Conservation (phyloP, 2,113 vertebrate species). For the Corythornis vintsioides region DNA sequence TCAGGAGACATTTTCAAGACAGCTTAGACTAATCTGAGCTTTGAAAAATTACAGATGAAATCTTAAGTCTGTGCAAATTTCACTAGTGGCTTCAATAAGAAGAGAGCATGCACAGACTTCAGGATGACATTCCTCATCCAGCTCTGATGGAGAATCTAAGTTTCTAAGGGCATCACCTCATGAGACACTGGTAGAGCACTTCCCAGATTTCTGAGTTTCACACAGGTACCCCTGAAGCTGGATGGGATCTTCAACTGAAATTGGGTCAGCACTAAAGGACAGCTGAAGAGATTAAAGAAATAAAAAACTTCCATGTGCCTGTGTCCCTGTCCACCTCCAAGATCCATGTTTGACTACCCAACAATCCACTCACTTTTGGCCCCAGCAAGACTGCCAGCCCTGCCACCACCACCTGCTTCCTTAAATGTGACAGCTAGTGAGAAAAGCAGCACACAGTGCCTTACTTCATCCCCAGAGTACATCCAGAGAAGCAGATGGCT, state of each 20-base stretch:
- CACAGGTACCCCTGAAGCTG: neutral
- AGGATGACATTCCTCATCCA: neutral
- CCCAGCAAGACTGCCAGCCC: neutral
- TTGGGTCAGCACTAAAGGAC: neutral
- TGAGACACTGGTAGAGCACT: neutral
- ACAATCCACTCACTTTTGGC: neutral
- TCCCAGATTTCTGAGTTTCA: neutral
- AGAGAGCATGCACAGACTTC: neutral
- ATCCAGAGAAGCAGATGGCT: neutral
- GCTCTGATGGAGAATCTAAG: neutral
- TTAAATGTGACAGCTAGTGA: accelerated
- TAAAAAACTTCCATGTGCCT: neutral
- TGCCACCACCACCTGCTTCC: neutral
- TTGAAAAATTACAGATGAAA: neutral
- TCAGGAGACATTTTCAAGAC: neutral
- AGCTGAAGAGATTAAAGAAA: neutral
- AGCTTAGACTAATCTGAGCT: neutral
- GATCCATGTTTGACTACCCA: neutral
- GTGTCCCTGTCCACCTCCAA: neutral
- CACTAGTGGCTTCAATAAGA: neutral
- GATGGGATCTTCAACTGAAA: neutral
- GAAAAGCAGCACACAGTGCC: neutral
- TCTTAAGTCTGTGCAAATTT: neutral
- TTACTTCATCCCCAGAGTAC: neutral
- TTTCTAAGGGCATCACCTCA: neutral